Evolutionary conservation across 2,113 vertebrate genomes (phyloP).

Genomic region (Thymallus thymallus): DNA sequence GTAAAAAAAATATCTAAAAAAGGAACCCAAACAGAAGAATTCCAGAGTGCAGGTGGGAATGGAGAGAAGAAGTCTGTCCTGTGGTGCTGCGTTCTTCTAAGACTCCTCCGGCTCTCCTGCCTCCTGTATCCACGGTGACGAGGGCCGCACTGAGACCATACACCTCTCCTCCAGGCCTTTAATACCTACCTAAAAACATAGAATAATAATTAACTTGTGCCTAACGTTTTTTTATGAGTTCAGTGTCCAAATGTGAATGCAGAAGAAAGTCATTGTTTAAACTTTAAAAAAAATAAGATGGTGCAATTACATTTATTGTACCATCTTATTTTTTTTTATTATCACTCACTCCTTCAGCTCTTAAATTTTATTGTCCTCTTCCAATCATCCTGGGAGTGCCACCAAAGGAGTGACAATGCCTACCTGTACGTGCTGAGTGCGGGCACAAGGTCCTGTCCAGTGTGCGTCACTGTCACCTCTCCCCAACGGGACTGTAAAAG

Average conservation of each 20-base stretch:
- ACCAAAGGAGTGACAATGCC: constrained; percentile 10
- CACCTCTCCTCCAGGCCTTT: constrained; percentile 34
- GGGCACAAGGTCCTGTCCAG: constrained; percentile 5
- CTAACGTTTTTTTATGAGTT: constrained; percentile 70
- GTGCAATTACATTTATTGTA: too few relatives aligned
- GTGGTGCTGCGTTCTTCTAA: neutral
- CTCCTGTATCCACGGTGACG: constrained; percentile 2
- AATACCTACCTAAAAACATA: constrained; percentile 30
- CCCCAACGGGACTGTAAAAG: neutral
- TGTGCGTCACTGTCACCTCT: neutral
- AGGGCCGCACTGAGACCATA: constrained; percentile 3
- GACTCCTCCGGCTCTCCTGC: neutral
- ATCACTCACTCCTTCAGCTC: constrained; percentile 34
- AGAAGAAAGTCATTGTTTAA: constrained; percentile 47
- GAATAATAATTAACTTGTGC: constrained; percentile 72
- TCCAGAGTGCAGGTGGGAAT: neutral
- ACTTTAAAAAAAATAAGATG: too few relatives aligned
- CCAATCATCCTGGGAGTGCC: constrained; percentile 11
- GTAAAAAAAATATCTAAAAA: neutral
- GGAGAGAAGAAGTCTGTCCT: neutral
- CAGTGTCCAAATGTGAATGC: constrained; percentile 57
- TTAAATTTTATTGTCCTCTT: constrained; percentile 67
- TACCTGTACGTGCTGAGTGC: too few relatives aligned
- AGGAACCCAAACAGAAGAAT: neutral
- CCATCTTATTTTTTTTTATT: constrained; percentile 52